These are phyloP conservation scores for Cosmia pyralina DNA, from an alignment of 2,888 invertebrate species.

Conservation along the genomic window DNA sequence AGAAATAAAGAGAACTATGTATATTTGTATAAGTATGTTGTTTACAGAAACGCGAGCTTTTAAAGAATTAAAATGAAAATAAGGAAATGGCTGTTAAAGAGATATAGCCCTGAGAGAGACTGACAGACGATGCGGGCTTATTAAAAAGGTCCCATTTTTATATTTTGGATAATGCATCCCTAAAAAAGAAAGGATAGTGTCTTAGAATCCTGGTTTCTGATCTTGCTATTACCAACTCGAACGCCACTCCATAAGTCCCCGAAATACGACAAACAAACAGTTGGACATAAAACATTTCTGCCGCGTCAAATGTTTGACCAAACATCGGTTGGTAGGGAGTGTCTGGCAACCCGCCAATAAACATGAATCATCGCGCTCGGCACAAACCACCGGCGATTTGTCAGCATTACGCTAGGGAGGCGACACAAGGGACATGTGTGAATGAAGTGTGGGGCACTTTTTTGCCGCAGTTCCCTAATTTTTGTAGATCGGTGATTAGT, in stretches of 20 bases:
- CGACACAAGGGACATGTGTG: slow-evolving; percentile 63
- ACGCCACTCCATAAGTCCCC: slow-evolving; percentile 35
- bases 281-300: slow-evolving; percentile 62
- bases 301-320: slow-evolving; percentile 66
- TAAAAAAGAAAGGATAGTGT: background rate
- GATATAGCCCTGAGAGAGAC: background rate
- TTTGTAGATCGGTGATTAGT: slow-evolving; percentile 54
- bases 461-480: slow-evolving; percentile 46
- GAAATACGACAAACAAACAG: slow-evolving; percentile 55
- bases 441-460: slow-evolving; percentile 60
- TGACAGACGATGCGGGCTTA: background rate
- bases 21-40: no score
- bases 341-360: slow-evolving; percentile 81
- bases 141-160: background rate
- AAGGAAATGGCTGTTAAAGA: background rate
- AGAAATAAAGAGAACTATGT: background rate
- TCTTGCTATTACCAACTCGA: slow-evolving; percentile 15
- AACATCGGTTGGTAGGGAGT: slow-evolving; percentile 66
- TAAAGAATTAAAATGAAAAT: background rate
- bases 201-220: background rate
- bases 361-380: slow-evolving; percentile 84
- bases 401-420: slow-evolving; percentile 80
- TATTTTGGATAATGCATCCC: background rate
- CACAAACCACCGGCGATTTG: slow-evolving; percentile 83
- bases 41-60: background rate